Percentiles rank a stretch among this genome's conserved stretches.
Evolutionary conservation across 2,888 invertebrate genomes (phyloP).

Genomic region (Phymatocera aterrima): DNA sequence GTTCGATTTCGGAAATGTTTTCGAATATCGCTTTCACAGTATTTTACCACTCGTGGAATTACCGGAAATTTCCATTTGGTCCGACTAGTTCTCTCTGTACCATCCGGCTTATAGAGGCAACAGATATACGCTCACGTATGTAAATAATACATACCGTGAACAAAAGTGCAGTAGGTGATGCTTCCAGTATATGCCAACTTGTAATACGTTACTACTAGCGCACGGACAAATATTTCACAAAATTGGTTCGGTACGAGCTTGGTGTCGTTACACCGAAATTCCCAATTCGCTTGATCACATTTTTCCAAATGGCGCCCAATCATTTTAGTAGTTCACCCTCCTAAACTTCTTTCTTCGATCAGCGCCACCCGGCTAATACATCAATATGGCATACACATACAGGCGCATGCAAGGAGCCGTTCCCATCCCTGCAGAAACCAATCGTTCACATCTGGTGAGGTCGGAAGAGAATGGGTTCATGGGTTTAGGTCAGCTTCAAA

Average conservation of each 20-base stretch:
- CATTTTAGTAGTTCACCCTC: slow-evolving; percentile 11
- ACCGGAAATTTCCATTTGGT: slow-evolving; percentile 43
- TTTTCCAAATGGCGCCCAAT: slow-evolving; percentile 36
- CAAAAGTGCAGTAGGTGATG: background rate
- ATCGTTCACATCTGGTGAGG: slow-evolving; percentile 31
- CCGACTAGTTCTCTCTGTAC: slow-evolving; percentile 28
- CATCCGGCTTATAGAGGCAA: background rate
- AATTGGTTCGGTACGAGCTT: slow-evolving; percentile 31
- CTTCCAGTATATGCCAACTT: no score
- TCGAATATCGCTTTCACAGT: slow-evolving; percentile 8
- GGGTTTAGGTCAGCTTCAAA: background rate
- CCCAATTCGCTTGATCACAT: slow-evolving; percentile 28
- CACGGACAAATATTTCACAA: background rate
- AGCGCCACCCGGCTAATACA: background rate
- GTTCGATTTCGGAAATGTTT: slow-evolving; percentile 21
- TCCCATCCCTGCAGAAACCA: background rate
- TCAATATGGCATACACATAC: background rate
- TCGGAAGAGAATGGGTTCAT: background rate
- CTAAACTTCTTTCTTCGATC: background rate
- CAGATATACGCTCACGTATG: background rate
- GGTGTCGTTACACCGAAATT: slow-evolving; percentile 1
- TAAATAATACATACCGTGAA: background rate
- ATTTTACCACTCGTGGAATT: slow-evolving; percentile 38
- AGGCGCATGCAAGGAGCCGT: background rate
- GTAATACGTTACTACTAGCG: no score